Conservation (phyloP, 2,888 invertebrate genomes). For the Phyto melanocephala region DNA sequence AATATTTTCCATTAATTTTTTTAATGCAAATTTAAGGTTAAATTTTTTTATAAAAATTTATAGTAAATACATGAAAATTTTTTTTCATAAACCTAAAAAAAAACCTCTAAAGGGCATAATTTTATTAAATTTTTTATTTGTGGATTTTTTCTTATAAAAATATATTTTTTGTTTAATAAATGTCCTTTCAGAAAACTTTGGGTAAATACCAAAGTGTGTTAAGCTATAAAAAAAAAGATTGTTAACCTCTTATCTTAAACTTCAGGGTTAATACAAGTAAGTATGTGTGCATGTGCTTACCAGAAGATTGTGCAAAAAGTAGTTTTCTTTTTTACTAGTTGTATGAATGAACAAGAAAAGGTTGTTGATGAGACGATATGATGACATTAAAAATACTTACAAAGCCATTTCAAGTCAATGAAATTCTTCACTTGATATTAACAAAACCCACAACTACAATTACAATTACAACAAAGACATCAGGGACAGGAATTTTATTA, state of each 20-base stretch:
- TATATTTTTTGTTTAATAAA: too few species aligned
- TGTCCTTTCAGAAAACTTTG: too few species aligned
- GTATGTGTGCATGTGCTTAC: neutral
- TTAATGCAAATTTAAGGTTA: too few species aligned
- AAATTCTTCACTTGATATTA: constrained; percentile 6
- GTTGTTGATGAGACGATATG: neutral
- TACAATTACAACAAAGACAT: neutral
- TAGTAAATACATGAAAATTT: too few species aligned
- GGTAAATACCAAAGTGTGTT: too few species aligned
- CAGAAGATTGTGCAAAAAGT: constrained; percentile 6
- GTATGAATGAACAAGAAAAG: neutral
- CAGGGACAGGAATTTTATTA: constrained; percentile 20
- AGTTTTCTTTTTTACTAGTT: constrained; percentile 40
- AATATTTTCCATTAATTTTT: too few species aligned
- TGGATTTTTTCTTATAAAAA: too few species aligned
- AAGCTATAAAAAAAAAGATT: too few species aligned
- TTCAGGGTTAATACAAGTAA: constrained; percentile 6
- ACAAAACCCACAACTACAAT: neutral
- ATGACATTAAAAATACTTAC: constrained; percentile 12
- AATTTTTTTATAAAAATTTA: too few species aligned
- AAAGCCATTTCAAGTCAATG: constrained; percentile 36
- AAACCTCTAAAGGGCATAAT: too few species aligned
- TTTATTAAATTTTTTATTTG: too few species aligned
- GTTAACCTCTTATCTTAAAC: neutral
- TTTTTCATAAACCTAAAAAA: too few species aligned